Percentiles rank a stretch among this genome's conserved stretches.
Conservation (phyloP, 2,888 invertebrate genomes). For the Helicoverpa assulta region DNA sequence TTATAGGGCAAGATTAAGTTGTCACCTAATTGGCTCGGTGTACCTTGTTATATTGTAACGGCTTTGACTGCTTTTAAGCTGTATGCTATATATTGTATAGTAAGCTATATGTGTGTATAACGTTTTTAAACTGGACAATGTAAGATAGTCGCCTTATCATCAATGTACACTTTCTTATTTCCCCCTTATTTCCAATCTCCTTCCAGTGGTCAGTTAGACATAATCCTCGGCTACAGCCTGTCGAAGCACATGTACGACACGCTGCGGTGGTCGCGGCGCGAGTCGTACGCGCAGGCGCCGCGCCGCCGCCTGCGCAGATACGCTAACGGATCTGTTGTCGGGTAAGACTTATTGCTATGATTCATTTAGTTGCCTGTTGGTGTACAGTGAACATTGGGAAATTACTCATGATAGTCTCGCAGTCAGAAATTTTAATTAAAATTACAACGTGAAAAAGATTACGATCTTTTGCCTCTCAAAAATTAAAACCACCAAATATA, state of each 20-base stretch:
- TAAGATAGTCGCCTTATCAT: no score
- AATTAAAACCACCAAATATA: background rate
- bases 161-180: no score
- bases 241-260: slow-evolving; percentile 66
- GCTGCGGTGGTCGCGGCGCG: slow-evolving; percentile 70
- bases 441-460: background rate
- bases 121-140: no score
- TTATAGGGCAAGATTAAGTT: no score
- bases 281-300: slow-evolving; percentile 65
- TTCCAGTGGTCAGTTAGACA: slow-evolving; percentile 76
- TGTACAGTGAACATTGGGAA: background rate
- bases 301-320: slow-evolving; percentile 58
- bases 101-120: no score
- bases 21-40: no score
- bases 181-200: background rate
- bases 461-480: background rate
- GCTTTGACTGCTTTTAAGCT: no score
- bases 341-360: slow-evolving; percentile 63
- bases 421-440: background rate
- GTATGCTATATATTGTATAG: no score
- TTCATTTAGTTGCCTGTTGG: background rate
- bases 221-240: slow-evolving; percentile 70
- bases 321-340: slow-evolving; percentile 65
- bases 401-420: background rate
- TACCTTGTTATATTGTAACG: no score